Percentiles rank a stretch among this genome's conserved stretches.
phyloP scores from a whole-genome alignment of 2,888 invertebrate genomes.

The Noctua janthina region DNA sequence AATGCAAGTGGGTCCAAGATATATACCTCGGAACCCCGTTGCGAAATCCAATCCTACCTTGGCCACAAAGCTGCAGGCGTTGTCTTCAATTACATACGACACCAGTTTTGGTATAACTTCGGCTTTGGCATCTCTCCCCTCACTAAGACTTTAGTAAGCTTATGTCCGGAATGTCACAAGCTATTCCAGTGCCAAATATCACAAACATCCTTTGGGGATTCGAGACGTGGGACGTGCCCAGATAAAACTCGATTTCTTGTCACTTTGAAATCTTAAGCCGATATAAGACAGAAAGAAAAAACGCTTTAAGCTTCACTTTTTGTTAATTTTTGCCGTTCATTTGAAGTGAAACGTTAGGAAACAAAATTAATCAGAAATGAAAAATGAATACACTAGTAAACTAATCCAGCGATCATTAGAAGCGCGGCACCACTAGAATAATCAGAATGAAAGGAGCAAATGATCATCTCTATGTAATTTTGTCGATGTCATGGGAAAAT shows the following conservation, averaged over 20 bases:
- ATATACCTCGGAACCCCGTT: not conserved
- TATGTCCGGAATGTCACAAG: constrained; percentile 16
- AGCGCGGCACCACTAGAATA: no score
- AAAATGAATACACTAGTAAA: not conserved
- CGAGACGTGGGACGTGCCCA: not conserved
- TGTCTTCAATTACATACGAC: constrained; percentile 35
- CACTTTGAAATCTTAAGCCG: not conserved
- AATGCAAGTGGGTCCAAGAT: not conserved
- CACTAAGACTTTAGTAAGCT: constrained; percentile 25
- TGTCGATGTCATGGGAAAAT: no score
- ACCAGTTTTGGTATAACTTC: not conserved
- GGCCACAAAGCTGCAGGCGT: not conserved
- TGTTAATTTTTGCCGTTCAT: not conserved
- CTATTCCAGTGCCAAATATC: constrained; percentile 35
- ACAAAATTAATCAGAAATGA: not conserved
- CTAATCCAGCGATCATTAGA: not conserved
- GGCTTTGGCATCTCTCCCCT: constrained; percentile 6
- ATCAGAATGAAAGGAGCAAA: no score
- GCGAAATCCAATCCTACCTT: constrained; percentile 14
- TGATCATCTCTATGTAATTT: no score
- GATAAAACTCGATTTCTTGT: not conserved
- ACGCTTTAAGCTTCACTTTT: not conserved
- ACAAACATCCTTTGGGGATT: constrained; percentile 22
- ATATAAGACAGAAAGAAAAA: not conserved
- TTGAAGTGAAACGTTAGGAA: not conserved